These are phyloP conservation scores for Xylocopa sonorina DNA, from an alignment of 1,140 invertebrate genomes.

Conservation along the genomic window DNA sequence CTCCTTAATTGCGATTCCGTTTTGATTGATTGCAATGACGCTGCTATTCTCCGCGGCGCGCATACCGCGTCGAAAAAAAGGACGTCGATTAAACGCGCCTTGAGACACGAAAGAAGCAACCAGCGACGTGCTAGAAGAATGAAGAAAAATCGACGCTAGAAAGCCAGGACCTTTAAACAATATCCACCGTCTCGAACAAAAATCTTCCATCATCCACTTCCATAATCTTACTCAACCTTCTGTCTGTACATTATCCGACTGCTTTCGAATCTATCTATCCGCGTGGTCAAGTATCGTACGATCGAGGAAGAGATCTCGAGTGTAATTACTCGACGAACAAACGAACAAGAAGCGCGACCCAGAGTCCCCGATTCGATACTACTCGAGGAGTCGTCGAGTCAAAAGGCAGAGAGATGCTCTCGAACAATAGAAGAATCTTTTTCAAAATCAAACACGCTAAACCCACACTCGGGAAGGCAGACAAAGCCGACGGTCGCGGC, in stretches of 20 bases:
- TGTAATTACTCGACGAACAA: too few relatives aligned
- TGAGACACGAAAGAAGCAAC: not conserved
- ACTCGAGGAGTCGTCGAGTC: too few relatives aligned
- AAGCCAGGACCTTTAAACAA: not conserved
- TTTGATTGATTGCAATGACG: conserved; percentile 49
- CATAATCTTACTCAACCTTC: too few relatives aligned
- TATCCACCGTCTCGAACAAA: not conserved
- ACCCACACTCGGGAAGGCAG: not conserved
- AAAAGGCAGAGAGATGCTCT: not conserved
- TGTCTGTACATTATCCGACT: too few relatives aligned
- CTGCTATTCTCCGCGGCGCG: conserved; percentile 18
- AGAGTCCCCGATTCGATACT: not conserved
- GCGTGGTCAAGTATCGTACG: too few relatives aligned
- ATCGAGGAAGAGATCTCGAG: too few relatives aligned
- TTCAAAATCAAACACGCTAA: not conserved
- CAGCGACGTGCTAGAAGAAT: not conserved
- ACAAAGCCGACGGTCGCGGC: not conserved
- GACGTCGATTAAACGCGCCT: conserved; percentile 6
- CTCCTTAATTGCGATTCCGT: conserved; percentile 44
- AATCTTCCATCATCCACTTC: not conserved
- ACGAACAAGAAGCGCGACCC: not conserved
- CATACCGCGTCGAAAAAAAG: not conserved
- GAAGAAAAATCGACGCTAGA: conserved; percentile 27
- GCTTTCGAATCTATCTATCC: too few relatives aligned
- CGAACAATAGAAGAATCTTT: not conserved